Evolutionary conservation across 2,888 invertebrate genomes (phyloP).

Genomic region (Lysandra coridon): DNA sequence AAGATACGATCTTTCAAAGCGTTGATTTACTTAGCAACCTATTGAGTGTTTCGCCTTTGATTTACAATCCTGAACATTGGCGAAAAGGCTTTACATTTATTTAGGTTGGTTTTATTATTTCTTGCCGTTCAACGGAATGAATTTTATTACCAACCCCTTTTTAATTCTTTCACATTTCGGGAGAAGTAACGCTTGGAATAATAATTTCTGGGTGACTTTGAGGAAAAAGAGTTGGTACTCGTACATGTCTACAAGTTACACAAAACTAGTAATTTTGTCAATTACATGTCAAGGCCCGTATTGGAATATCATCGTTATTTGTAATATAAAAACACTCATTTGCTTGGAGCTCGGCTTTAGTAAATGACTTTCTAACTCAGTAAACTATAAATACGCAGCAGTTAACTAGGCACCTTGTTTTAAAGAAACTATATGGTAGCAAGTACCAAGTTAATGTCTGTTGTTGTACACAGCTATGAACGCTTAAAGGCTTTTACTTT

Average conservation of each 20-base stretch:
- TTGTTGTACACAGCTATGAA: no score
- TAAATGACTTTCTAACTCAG: background rate
- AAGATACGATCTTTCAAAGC: conserved; percentile 15
- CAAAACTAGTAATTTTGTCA: background rate
- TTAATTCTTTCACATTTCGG: background rate
- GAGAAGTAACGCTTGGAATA: background rate
- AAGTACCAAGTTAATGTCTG: no score
- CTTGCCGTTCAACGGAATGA: conserved; percentile 8
- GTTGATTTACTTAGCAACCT: conserved; percentile 23
- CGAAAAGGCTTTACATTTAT: conserved; percentile 13
- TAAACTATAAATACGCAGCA: no score
- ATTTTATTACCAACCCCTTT: conserved; percentile 6
- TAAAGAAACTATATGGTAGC: no score
- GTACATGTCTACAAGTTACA: background rate
- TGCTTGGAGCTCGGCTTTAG: background rate
- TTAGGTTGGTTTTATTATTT: conserved; percentile 2
- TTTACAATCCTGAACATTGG: conserved; percentile 27
- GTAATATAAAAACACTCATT: no score
- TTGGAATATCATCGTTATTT: background rate
- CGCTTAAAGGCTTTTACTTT: no score
- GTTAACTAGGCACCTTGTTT: no score
- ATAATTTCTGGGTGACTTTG: background rate
- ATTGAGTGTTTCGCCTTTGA: background rate
- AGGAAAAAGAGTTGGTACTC: background rate
- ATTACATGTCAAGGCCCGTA: background rate